Evolutionary conservation across 2,888 invertebrate genomes (phyloP), one percentile per base, ranked within the genome.

Genomic region (Pristionchus maxplancki): DNA sequence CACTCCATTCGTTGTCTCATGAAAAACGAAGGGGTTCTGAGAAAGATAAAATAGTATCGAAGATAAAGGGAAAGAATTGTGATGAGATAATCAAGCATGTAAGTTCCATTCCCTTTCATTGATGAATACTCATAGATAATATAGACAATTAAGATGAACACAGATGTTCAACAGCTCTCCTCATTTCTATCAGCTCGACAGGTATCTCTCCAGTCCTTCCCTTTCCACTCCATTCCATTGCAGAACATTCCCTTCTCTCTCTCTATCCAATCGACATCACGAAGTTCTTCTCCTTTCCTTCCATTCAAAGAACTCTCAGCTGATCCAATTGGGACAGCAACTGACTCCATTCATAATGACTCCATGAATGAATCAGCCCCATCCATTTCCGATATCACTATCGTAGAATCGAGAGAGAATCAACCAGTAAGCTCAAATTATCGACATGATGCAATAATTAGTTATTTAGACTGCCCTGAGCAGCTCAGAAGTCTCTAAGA

Each of bases 31-130:
- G 4, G 37, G 34, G 34, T 67, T 15, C 31, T 28, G 71, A 71
- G 11, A 71, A 37, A 28, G 37, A 71, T 3, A 37, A 71, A 34
- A 24, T 20, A 8, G n/a, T 71, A 1, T 34, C 20, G 20, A 37
- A 37, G 17, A 71, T 71, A 13, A 71, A 37, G 37, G 71, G 71
- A 71, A 71, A 71, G 20, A 20, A 34, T 20, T 71, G 71, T 37
- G 24, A 71, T 71, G 71, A 71, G 71, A 71, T 71, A 11, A 71
- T 71, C 37, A 71, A 71, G 20, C 71, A 71, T 71, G 71, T 71
- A 13, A 37, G 71, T 71, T 24, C 17, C 40, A 4, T 9, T 71
- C 17, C 3, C 20, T 24, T n/a, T n/a, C n/a, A n/a, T n/a, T n/a
- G n/a, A 17, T 20, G 24, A 20, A 37, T 71, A 9, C 71, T 6